Base-by-base conservation (phyloP, 2,888 invertebrate species). In the Oscheius sp. region DNA sequence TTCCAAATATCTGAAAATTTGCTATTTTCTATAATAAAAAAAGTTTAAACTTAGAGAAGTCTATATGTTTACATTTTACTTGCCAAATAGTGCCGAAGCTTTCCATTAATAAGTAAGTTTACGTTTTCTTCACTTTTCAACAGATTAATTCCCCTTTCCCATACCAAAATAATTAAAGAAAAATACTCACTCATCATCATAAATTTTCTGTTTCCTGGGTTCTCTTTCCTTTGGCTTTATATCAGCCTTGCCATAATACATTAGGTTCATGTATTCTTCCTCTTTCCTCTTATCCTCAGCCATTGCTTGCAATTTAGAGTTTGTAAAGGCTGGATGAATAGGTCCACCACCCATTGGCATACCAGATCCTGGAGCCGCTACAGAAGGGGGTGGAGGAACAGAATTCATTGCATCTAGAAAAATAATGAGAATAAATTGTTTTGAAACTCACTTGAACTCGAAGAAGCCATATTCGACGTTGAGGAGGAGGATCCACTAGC, bases 171-270 rank as follows among this genome's bases (percentile, higher is more conserved):
- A n/a, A n/a, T n/a, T n/a, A n/a, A n/a, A n/a, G n/a, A n/a, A n/a
- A n/a, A n/a, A n/a, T 27, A 48, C 73, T 20, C 52, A 75, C 78
- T 80, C 80, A 66, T 80, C 80, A 20, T 80, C 80, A 45, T 80
- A 80, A 37, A 80, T 64, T 31, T 72, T 45, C 25, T 70, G 73
- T 34, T 66, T 64, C 29, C 78, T 39, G 25, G 70, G 70, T 34
- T 64, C 48, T 61, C 69, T 61, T 61, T 55, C 34, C 17, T 61
- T 61, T 15, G 27, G n/a, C 12, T 33, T 17, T 10, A 55, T 34
- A 34, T 33, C 5, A 20, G 6, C 23, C 37, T 55, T 69, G 3
- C 79, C 79, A 48, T 75, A 65, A 55, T 48, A 20, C 5, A 55
- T 3, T 5, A 17, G 10, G n/a, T 10, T 17, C 33, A 34, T 45